phyloP scores from a whole-genome alignment of 2,888 invertebrate genomes.

The Dryobotodes eremita region DNA sequence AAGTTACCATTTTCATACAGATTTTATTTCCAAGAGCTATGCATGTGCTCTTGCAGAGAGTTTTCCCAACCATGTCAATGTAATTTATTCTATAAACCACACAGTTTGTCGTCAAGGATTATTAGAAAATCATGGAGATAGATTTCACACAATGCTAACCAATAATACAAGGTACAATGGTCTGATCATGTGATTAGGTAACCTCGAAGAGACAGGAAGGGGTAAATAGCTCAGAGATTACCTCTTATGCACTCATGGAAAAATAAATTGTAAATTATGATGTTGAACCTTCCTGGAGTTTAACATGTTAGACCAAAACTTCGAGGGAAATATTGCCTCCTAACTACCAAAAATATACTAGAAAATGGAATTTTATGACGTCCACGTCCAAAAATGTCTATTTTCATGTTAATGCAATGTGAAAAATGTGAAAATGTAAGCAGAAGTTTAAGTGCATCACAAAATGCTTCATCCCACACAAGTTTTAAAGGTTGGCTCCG shows the following conservation, averaged over 20 bases:
- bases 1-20: background rate
- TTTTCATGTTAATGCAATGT: constrained; percentile 1
- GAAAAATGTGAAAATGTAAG: constrained; percentile 10
- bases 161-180: background rate
- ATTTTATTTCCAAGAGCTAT: too few relatives aligned
- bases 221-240: background rate
- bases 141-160: background rate
- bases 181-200: background rate
- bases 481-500: constrained; percentile 26
- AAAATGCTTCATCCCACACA: constrained; percentile 10
- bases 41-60: background rate
- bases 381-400: too few relatives aligned
- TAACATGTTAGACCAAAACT: background rate
- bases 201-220: background rate
- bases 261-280: background rate
- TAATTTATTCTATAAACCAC: background rate
- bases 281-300: background rate
- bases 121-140: background rate
- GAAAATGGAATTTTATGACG: background rate
- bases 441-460: constrained; percentile 34
- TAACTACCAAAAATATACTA: background rate
- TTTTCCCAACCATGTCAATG: background rate
- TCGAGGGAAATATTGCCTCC: background rate
- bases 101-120: background rate
- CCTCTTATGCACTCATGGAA: background rate